A percentile compares a stretch with the other conserved stretches of the same genome.
Evolutionary conservation across 92 coral and sea anemone genomes (phyloP).

Genomic region (Zoanthus gigantus): DNA sequence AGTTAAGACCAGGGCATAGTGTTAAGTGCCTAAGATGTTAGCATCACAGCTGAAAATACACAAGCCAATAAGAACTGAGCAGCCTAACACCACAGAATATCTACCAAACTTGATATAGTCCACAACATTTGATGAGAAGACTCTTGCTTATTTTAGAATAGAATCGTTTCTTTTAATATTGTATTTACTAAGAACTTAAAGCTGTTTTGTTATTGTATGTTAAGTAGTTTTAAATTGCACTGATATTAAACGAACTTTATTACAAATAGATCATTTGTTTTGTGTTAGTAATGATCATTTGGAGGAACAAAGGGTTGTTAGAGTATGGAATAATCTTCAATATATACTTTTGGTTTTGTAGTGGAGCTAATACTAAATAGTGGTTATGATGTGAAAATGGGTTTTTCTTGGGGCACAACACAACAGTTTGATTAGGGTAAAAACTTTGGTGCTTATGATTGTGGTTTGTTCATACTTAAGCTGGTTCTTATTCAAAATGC

Average conservation of each 20-base stretch:
- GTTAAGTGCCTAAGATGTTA: constrained; percentile 43
- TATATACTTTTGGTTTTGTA: too few relatives aligned
- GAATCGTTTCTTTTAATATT: background rate
- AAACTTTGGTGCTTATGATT: too few relatives aligned
- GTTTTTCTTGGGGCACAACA: too few relatives aligned
- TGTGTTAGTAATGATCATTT: too few relatives aligned
- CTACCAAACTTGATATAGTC: constrained; percentile 23
- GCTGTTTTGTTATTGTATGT: background rate
- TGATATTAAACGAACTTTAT: background rate
- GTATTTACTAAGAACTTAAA: background rate
- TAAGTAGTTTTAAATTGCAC: background rate
- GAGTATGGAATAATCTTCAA: too few relatives aligned
- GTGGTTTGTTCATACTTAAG: too few relatives aligned
- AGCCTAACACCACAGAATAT: constrained; percentile 22
- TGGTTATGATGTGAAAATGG: too few relatives aligned
- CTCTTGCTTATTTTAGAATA: constrained; percentile 6
- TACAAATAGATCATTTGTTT: background rate
- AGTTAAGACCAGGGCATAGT: constrained; percentile 43
- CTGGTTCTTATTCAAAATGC: too few relatives aligned
- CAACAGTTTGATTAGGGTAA: too few relatives aligned
- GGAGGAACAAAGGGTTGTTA: too few relatives aligned
- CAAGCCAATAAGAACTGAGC: constrained; percentile 24
- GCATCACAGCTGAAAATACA: constrained; percentile 13
- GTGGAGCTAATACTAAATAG: too few relatives aligned
- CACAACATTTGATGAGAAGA: constrained; percentile 30